Evolutionary conservation across 2,888 invertebrate species (phyloP).

Genomic region (Latrodectus hesperus): DNA sequence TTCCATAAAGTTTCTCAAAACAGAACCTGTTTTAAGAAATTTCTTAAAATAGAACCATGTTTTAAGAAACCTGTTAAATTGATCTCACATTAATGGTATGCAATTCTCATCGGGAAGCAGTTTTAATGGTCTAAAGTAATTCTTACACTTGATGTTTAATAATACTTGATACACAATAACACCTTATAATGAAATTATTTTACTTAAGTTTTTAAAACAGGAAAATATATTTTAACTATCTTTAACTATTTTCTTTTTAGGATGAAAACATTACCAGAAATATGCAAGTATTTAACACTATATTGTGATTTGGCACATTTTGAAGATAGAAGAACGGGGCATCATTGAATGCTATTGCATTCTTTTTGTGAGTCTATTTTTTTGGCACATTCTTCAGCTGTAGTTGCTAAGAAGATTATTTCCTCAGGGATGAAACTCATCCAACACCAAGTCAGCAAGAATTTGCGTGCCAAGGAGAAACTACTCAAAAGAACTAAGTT

Average conservation of each 20-base stretch:
- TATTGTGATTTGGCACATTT: constrained; percentile 46
- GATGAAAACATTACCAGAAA: constrained; percentile 66
- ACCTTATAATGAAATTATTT: too few relatives aligned
- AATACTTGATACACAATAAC: too few relatives aligned
- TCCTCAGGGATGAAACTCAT: constrained; percentile 53
- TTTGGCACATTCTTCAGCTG: constrained; percentile 30
- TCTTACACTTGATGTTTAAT: too few relatives aligned
- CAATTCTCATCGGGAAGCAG: too few relatives aligned
- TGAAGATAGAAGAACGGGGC: constrained; percentile 44
- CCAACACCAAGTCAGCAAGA: background rate
- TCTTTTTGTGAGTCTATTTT: constrained; percentile 42
- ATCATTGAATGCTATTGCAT: constrained; percentile 44
- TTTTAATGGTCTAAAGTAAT: too few relatives aligned
- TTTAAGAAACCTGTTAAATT: too few relatives aligned
- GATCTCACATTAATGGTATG: too few relatives aligned
- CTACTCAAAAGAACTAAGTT: background rate
- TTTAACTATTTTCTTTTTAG: constrained; percentile 33
- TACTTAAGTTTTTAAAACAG: background rate
- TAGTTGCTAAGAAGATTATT: constrained; percentile 58
- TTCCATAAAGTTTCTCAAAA: background rate
- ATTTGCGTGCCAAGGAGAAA: background rate
- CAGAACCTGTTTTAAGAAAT: too few relatives aligned
- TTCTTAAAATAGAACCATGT: too few relatives aligned
- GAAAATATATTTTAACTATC: background rate
- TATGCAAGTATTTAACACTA: constrained; percentile 65